Percentiles rank a stretch among this genome's conserved stretches.
Conservation (phyloP, 2,113 vertebrate genomes). For the Sturnira hondurensis region DNA sequence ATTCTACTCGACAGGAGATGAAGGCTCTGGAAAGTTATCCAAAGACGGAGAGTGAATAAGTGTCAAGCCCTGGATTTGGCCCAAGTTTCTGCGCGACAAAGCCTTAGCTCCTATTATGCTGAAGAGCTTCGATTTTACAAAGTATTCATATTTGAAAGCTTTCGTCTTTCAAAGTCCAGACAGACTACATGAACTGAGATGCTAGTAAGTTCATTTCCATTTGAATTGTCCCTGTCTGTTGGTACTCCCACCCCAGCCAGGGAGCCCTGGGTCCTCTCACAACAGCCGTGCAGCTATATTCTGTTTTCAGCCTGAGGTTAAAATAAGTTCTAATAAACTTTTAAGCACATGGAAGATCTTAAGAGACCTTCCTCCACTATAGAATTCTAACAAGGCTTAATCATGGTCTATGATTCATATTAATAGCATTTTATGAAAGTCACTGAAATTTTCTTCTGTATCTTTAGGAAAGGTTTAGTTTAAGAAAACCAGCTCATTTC, state of each 20-base stretch:
- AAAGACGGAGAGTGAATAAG: background rate
- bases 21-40: background rate
- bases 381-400: conserved; percentile 38
- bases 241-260: background rate
- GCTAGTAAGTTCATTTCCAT: background rate
- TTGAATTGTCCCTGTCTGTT: background rate
- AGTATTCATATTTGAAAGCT: background rate
- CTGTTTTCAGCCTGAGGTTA: conserved; percentile 30
- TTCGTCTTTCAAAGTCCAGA: background rate
- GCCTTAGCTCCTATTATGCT: background rate
- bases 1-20: background rate
- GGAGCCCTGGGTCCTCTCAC: background rate
- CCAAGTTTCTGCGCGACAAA: background rate
- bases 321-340: conserved; percentile 41
- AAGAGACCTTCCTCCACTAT: conserved; percentile 41
- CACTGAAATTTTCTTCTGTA: conserved; percentile 38
- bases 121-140: background rate
- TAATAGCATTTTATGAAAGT: conserved; percentile 48
- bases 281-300: background rate
- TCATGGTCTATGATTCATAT: conserved; percentile 30
- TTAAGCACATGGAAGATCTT: conserved; percentile 23
- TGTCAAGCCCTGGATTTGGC: background rate
- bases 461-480: conserved; percentile 51
- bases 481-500: background rate
- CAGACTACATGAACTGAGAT: background rate